Percentiles rank a stretch among this genome's conserved stretches.
Evolutionary conservation across 2,797 vertebrate species (phyloP).

Genomic region (Amniataba percoides): DNA sequence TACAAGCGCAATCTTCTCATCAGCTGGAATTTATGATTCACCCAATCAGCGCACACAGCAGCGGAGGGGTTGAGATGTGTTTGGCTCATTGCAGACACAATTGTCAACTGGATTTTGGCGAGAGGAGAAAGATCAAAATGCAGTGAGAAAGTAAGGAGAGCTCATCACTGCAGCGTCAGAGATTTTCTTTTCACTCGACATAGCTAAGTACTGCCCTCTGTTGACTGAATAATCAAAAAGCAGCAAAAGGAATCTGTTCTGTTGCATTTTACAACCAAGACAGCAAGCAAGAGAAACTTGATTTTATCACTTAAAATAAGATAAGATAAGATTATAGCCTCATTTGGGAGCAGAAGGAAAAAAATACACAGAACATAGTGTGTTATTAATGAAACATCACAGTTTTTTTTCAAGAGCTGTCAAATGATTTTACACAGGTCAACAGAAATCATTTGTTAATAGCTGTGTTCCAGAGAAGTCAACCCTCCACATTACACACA

Average conservation of each 20-base stretch:
- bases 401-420: background rate
- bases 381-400: background rate
- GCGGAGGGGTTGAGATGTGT: conserved; percentile 14
- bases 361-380: background rate
- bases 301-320: too few species aligned
- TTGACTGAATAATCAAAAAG: conserved; percentile 28
- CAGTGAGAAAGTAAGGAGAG: conserved; percentile 40
- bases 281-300: background rate
- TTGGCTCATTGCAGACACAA: conserved; percentile 33
- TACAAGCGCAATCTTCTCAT: conserved; percentile 53
- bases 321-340: background rate
- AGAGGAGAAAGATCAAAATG: conserved; percentile 46
- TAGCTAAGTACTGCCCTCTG: conserved; percentile 68
- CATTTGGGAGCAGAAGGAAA: background rate
- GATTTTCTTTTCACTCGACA: conserved; percentile 21
- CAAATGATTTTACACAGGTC: background rate
- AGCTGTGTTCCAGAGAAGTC: too few species aligned
- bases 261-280: background rate
- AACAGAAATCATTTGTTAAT: background rate
- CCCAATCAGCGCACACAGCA: conserved; percentile 30
- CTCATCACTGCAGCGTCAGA: conserved; percentile 46
- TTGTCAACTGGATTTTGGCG: conserved; percentile 29
- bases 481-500: too few species aligned
- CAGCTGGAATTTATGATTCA: conserved; percentile 36
- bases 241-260: background rate